phyloP scores from a whole-genome alignment of 1,140 invertebrate species.

The Bombus turneri region DNA sequence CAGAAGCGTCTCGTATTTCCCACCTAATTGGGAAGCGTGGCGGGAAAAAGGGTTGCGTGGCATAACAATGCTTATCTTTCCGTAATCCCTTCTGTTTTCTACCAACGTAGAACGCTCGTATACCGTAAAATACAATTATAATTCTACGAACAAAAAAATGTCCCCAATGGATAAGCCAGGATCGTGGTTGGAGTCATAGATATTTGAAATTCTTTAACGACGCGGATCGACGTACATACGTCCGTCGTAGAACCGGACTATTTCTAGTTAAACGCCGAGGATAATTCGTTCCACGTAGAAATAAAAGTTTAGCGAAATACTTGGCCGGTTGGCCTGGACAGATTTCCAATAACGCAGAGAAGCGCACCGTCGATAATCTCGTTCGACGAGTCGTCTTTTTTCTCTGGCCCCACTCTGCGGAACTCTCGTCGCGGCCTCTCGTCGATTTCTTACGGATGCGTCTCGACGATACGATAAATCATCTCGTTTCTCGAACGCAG shows the following conservation, averaged over 20 bases:
- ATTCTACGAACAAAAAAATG: not conserved
- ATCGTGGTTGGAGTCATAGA: not conserved
- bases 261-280: not conserved
- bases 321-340: conserved; percentile 18
- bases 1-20: conserved; percentile 7
- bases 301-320: conserved; percentile 39
- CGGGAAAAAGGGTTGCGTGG: not conserved
- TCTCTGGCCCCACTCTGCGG: not conserved
- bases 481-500: conserved; percentile 63
- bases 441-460: conserved; percentile 66
- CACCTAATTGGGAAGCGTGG: conserved; percentile 13
- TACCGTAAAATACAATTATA: not conserved
- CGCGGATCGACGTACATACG: not conserved
- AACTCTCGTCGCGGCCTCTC: conserved; percentile 6
- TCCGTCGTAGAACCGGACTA: not conserved
- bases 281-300: conserved; percentile 35
- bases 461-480: conserved; percentile 68
- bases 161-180: too few species aligned
- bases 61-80: conserved; percentile 17
- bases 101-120: too few species aligned
- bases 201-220: conserved; percentile 41
- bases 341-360: conserved; percentile 62
- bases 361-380: conserved; percentile 49
- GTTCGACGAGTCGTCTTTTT: conserved; percentile 54
- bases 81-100: not conserved